Evolutionary conservation across 2,888 invertebrate species (phyloP).

Genomic region (Polymixis flavicincta): DNA sequence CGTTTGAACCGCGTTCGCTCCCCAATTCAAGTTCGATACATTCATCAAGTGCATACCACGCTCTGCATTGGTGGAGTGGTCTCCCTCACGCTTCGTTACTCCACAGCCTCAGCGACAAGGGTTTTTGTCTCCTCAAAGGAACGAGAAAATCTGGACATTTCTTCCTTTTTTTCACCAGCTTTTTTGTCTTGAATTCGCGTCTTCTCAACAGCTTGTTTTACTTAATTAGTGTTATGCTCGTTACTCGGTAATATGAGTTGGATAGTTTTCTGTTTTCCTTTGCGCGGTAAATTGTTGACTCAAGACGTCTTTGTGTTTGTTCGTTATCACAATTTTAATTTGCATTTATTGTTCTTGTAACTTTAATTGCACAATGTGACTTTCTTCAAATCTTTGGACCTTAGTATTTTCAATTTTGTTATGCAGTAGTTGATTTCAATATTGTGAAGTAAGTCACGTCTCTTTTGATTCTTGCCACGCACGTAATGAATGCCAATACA

Average conservation of each 20-base stretch:
- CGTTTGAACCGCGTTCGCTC: slow-evolving; percentile 14
- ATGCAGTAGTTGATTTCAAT: slow-evolving; percentile 22
- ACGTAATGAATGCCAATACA: slow-evolving; percentile 38
- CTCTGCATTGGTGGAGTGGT: slow-evolving; percentile 81
- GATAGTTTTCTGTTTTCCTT: slow-evolving; percentile 43
- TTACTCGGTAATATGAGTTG: slow-evolving; percentile 50
- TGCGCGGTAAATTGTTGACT: slow-evolving; percentile 34
- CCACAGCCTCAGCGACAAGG: slow-evolving; percentile 75
- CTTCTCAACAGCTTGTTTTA: slow-evolving; percentile 71
- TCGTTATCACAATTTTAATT: slow-evolving; percentile 4
- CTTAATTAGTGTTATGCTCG: slow-evolving; percentile 71
- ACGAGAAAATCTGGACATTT: slow-evolving; percentile 82
- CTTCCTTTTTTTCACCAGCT: slow-evolving; percentile 63
- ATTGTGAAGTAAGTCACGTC: slow-evolving; percentile 11
- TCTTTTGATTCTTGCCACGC: slow-evolving; percentile 20
- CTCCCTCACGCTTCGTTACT: slow-evolving; percentile 83
- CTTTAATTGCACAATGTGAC: slow-evolving; percentile 22
- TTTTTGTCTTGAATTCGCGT: slow-evolving; percentile 67
- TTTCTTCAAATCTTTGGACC: background rate
- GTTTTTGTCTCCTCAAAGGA: slow-evolving; percentile 83
- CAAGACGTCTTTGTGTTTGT: background rate
- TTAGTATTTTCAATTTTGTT: slow-evolving; percentile 1
- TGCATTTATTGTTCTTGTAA: background rate
- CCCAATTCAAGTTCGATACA: slow-evolving; percentile 41
- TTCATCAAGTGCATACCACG: slow-evolving; percentile 65